These are phyloP conservation scores for Sicus ferrugineus DNA, from an alignment of 2,888 invertebrate species.

Conservation along the genomic window DNA sequence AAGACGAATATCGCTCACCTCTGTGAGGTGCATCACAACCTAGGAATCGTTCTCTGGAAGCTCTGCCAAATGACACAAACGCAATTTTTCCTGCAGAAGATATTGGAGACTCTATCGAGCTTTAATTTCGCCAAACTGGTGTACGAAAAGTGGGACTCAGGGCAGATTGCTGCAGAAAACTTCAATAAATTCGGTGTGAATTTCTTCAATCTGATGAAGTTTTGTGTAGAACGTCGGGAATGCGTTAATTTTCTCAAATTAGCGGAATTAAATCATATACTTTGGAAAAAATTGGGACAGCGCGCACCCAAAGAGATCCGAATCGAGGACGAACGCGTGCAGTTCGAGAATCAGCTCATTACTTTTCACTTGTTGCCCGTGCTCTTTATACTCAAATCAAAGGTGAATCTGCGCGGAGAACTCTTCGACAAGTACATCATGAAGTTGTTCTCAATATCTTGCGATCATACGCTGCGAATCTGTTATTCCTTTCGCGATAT, in stretches of 20 bases:
- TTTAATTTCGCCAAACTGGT: slow-evolving; percentile 57
- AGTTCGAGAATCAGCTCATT: slow-evolving; percentile 70
- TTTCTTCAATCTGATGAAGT: slow-evolving; percentile 63
- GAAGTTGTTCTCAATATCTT: slow-evolving; percentile 71
- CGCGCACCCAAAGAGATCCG: slow-evolving; percentile 59
- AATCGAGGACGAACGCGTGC: slow-evolving; percentile 58
- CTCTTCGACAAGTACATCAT: slow-evolving; percentile 69
- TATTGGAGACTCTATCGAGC: slow-evolving; percentile 52
- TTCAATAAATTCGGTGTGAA: slow-evolving; percentile 59
- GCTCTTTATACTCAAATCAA: slow-evolving; percentile 63
- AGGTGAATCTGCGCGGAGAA: slow-evolving; percentile 48
- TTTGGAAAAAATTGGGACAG: slow-evolving; percentile 63
- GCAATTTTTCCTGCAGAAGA: slow-evolving; percentile 55
- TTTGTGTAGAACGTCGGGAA: slow-evolving; percentile 57
- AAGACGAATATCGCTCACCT: slow-evolving; percentile 58
- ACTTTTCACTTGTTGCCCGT: slow-evolving; percentile 73
- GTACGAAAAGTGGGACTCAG: slow-evolving; percentile 55
- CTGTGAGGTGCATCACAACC: slow-evolving; percentile 56
- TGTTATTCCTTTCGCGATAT: slow-evolving; percentile 70
- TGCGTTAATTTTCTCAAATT: slow-evolving; percentile 60
- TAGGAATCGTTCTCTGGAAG: slow-evolving; percentile 59
- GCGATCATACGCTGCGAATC: slow-evolving; percentile 71
- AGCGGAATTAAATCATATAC: slow-evolving; percentile 61
- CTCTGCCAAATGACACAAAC: slow-evolving; percentile 60
- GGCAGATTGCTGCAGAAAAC: slow-evolving; percentile 50